These are phyloP conservation scores for Zapus hudsonius DNA, from an alignment of 2,113 vertebrate species.

Conservation along the genomic window DNA sequence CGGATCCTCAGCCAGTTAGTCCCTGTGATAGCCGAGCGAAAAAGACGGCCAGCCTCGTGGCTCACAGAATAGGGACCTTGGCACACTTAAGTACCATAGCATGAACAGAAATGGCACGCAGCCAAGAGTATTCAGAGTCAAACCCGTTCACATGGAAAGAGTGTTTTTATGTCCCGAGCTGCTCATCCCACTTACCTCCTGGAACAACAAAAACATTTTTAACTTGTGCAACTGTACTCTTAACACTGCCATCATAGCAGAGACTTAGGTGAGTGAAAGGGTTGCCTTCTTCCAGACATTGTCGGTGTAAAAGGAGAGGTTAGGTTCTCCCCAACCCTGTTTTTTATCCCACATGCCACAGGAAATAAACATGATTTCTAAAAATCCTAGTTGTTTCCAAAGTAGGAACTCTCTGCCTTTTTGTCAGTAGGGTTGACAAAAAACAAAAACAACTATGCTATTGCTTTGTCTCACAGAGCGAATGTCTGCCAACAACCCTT, in stretches of 20 bases:
- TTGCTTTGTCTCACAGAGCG: constrained; percentile 78
- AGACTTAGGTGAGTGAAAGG: constrained; percentile 18
- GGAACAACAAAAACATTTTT: constrained; percentile 54
- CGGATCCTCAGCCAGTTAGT: constrained; percentile 54
- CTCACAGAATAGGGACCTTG: constrained; percentile 12
- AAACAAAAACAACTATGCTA: constrained; percentile 14
- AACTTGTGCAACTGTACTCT: constrained; percentile 54
- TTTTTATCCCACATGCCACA: constrained; percentile 7
- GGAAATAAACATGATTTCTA: constrained; percentile 44
- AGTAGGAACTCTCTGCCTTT: constrained; percentile 64
- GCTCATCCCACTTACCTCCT: constrained; percentile 44
- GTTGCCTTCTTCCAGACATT: constrained; percentile 42
- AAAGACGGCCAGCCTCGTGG: constrained; percentile 32
- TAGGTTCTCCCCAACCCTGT: constrained; percentile 28
- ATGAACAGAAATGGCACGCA: constrained; percentile 41
- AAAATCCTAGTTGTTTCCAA: constrained; percentile 53
- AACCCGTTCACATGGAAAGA: constrained; percentile 18
- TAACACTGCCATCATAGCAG: constrained; percentile 71
- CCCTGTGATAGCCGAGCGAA: constrained; percentile 35
- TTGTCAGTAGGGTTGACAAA: constrained; percentile 58
- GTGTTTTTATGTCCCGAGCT: constrained; percentile 16
- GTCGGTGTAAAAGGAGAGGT: constrained; percentile 44
- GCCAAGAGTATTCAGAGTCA: constrained; percentile 56
- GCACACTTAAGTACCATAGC: constrained; percentile 20
- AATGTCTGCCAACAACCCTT: constrained; percentile 77